Evolutionary conservation across 2,113 vertebrate species (phyloP), one percentile per base, ranked within the genome.

Genomic region (Semnornis frantzii): DNA sequence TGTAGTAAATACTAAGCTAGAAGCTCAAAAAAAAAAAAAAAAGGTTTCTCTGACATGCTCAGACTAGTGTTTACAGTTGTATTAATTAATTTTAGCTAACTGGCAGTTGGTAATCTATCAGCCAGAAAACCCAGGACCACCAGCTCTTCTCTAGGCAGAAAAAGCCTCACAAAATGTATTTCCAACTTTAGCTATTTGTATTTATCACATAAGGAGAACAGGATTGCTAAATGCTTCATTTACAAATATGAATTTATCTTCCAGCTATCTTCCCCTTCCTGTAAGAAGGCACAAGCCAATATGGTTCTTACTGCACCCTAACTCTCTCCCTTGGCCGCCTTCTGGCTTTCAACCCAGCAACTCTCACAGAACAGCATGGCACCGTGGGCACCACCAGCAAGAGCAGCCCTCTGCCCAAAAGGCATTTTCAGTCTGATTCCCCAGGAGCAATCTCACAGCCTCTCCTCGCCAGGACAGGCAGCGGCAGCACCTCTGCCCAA

Each of bases 31-130:
- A 66, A 90, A 92, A 69, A 76, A 78, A 4, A 8, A n/a, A n/a
- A n/a, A n/a, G 82, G 25, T 44, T 82, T 82, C 58, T 89, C 68
- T 91, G 82, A 80, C 64, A 70, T 64, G 46, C 68, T 85, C 69
- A 91, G 60, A 21, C 42, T 92, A 74, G 28, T 80, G 65, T 87
- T 95, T 92, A 89, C 82, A 81, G 42, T 28, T 81, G 42, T 58
- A 74, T 70, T 94, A 15, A 54, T 87, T 93, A 91, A 68, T 85
- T 85, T 54, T 57, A 92, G 17, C 30, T 93, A 89, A 94, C 34
- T 89, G 84, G 21, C 52, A 91, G 58, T 71, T 77, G 76, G n/a
- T 3, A 9, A 82, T 93, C 72, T 83, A 94, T 85, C 44, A 89
- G 30, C 33, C 64, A 81, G 82, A 82, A 92, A 92, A 71, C 30